These are phyloP conservation scores for Mormyrus proboscirostris DNA, from an alignment of 2,797 vertebrate genomes.

Conservation along the genomic window DNA sequence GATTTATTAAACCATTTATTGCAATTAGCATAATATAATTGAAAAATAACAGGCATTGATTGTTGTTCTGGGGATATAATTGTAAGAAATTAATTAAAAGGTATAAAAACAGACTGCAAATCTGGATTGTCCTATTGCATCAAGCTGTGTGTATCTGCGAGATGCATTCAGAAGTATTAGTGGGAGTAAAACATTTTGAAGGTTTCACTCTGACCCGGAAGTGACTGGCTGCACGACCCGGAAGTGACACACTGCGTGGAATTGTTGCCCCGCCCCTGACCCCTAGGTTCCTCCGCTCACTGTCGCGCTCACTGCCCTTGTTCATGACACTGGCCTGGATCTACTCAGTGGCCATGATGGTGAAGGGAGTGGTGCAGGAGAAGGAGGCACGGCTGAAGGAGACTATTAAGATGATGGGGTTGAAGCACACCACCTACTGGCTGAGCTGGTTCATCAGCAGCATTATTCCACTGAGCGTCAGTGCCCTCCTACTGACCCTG, in stretches of 20 bases:
- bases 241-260: not conserved
- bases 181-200: not conserved
- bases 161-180: not conserved
- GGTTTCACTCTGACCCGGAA: not conserved
- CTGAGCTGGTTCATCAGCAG: conserved; percentile 90
- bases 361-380: conserved; percentile 87
- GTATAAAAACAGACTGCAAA: not conserved
- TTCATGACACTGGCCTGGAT: conserved; percentile 96
- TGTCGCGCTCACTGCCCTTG: conserved; percentile 80
- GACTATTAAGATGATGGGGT: conserved; percentile 89
- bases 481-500: conserved; percentile 69
- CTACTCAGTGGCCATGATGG: conserved; percentile 87
- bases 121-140: not conserved
- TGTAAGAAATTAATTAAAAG: not conserved
- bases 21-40: conserved; percentile 6
- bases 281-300: conserved; percentile 77
- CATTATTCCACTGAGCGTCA: conserved; percentile 69
- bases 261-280: not conserved
- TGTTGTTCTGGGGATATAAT: not conserved
- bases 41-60: not conserved
- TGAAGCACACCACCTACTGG: conserved; percentile 80
- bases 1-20: conserved; percentile 1
- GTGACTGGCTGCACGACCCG: not conserved
- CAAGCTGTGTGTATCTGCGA: not conserved
- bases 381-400: conserved; percentile 93